Evolutionary conservation across 2,888 invertebrate genomes (phyloP).

Genomic region (Pyrochroa serraticornis): DNA sequence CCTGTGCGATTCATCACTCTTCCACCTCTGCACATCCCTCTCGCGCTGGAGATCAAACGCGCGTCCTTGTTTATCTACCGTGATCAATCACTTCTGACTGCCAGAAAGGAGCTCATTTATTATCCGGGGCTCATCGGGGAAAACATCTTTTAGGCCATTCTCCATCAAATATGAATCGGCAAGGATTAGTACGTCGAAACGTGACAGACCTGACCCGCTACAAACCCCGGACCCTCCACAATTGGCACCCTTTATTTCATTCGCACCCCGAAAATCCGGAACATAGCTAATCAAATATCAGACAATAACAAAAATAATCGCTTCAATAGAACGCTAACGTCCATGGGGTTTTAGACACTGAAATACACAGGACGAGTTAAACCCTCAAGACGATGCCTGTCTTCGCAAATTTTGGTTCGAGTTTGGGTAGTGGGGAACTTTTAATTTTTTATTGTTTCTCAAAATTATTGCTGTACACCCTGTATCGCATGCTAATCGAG

Average conservation of each 20-base stretch:
- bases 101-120: constrained; percentile 60
- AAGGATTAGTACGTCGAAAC: constrained; percentile 27
- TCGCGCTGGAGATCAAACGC: constrained; percentile 56
- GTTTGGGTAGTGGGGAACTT: too few relatives aligned
- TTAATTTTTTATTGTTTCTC: too few relatives aligned
- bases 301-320: too few relatives aligned
- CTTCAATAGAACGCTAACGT: too few relatives aligned
- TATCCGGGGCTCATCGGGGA: constrained; percentile 52
- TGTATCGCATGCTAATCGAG: not conserved
- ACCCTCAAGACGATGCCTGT: too few relatives aligned
- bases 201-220: constrained; percentile 13
- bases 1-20: constrained; percentile 59
- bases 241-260: too few relatives aligned
- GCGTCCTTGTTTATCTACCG: constrained; percentile 56
- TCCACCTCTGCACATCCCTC: constrained; percentile 51
- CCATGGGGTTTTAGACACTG: too few relatives aligned
- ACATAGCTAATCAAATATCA: too few relatives aligned
- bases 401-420: too few relatives aligned
- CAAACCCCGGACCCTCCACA: too few relatives aligned
- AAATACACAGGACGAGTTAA: too few relatives aligned
- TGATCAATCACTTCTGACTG: constrained; percentile 61
- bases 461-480: not conserved
- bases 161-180: constrained; percentile 43
- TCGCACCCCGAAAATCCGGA: too few relatives aligned
- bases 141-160: constrained; percentile 48